Evolutionary conservation across 2,113 vertebrate genomes (phyloP).

Genomic region (Aptenodytes patagonicus): DNA sequence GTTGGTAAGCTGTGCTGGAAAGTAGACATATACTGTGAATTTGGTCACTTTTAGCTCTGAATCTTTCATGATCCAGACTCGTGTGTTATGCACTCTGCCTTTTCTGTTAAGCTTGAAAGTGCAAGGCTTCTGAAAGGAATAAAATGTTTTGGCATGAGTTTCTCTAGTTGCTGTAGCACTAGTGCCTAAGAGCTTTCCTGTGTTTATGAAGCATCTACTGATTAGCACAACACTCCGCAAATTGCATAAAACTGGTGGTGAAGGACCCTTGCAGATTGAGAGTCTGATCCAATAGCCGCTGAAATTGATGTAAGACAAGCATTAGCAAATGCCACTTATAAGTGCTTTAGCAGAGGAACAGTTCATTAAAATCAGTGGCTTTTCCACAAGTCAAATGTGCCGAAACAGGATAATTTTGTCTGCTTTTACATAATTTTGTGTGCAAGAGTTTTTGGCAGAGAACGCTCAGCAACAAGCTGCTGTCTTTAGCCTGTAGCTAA

Average conservation of each 20-base stretch:
- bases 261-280: constrained; percentile 15
- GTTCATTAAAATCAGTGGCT: neutral
- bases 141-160: neutral
- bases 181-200: neutral
- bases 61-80: neutral
- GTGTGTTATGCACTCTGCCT: neutral
- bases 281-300: neutral
- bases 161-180: neutral
- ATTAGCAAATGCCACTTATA: neutral
- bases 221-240: constrained; percentile 12
- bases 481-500: neutral
- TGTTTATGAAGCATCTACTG: constrained; percentile 9
- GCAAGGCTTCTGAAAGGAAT: neutral
- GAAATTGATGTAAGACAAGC: neutral
- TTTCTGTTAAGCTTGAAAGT: neutral
- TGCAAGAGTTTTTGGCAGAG: neutral
- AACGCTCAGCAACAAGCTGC: neutral
- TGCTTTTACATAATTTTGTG: neutral
- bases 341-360: neutral
- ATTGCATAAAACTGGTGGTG: constrained; percentile 6
- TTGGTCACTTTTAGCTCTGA: neutral
- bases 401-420: neutral
- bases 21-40: neutral
- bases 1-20: neutral
- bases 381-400: neutral